Base-by-base conservation (phyloP, 2,113 vertebrate species). In the Coryphaenoides rupestris region DNA sequence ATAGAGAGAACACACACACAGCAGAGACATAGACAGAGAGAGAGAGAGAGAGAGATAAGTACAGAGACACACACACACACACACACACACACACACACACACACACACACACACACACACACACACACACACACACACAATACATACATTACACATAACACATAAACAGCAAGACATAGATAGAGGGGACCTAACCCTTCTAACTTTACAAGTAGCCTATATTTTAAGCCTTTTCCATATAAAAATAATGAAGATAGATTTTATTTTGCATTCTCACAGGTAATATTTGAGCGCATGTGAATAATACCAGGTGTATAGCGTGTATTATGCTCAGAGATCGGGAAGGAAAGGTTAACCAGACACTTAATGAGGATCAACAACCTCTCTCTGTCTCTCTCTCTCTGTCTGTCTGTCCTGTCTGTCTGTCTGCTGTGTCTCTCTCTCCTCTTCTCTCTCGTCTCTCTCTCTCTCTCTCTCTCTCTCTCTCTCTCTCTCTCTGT, bases 401-500 rank as follows among this genome's bases (percentile, higher is more conserved):
- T 6, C 55, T 16, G 12, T 59, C 58, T 6, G 16, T 28, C 58
- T 19, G 16, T 40, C 26, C 47, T 50, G 1, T 19, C 49, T 1
- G 5, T 19, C 49, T n/a, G 3, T 21, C 5, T n/a, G n/a, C n/a
- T n/a, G n/a, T n/a, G n/a, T 40, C n/a, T 45, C 19, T 60, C 49
- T 15, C n/a, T 4, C 49, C 55, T 58, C 55, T 24, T 61, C 9
- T 21, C 40, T 45, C 59, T 45, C 33, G 4, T 5, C 62, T 10
- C 17, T 21, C 50, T 28, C 12, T 33, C 2, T 9, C 28, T 4
- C 28, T 33, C 6, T 33, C 28, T 33, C 28, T 9, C 28, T 10
- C 28, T 53, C 62, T 28, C n/a, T 63, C 61, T 63, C 47, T 53
- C 61, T 52, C 60, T 62, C 60, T 50, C 47, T 50, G 5, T 46